Evolutionary conservation across 2,113 vertebrate genomes (phyloP).

Genomic region (Monopterus albus): DNA sequence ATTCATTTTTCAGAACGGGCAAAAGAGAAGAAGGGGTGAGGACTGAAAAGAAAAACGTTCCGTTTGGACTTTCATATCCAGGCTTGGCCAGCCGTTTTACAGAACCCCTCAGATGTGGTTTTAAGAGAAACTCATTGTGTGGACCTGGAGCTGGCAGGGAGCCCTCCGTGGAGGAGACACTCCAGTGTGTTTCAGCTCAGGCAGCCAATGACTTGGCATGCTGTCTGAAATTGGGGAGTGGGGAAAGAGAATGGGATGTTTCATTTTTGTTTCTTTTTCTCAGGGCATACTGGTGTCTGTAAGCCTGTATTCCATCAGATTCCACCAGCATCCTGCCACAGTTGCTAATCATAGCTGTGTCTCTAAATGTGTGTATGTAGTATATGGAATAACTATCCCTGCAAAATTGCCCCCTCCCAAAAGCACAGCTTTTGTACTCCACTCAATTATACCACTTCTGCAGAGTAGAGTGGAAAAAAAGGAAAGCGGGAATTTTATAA

Average conservation of each 20-base stretch:
- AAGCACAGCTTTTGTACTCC: conserved; percentile 79
- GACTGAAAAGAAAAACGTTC: conserved; percentile 76
- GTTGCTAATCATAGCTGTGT: conserved; percentile 15
- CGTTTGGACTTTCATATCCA: conserved; percentile 74
- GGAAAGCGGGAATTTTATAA: conserved; percentile 79
- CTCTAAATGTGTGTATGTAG: conserved; percentile 16
- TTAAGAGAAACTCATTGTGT: conserved; percentile 79
- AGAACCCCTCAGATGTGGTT: conserved; percentile 80
- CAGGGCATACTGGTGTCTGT: conserved; percentile 40
- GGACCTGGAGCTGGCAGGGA: conserved; percentile 77
- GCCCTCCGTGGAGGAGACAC: conserved; percentile 69
- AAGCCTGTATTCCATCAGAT: conserved; percentile 49
- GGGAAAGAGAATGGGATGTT: conserved; percentile 57
- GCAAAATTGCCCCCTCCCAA: conserved; percentile 46
- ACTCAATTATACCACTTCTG: conserved; percentile 85
- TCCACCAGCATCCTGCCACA: conserved; percentile 37
- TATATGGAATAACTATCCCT: conserved; percentile 25
- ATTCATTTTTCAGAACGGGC: conserved; percentile 77
- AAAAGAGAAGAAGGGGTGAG: conserved; percentile 58
- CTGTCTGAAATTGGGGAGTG: conserved; percentile 45
- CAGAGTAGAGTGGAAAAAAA: conserved; percentile 70
- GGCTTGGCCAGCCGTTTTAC: conserved; percentile 72
- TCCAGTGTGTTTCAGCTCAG: conserved; percentile 62
- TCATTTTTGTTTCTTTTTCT: conserved; percentile 47
- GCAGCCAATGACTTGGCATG: conserved; percentile 66